Base-by-base conservation (phyloP, 2,797 vertebrate genomes). In the Clarias pachynema region DNA sequence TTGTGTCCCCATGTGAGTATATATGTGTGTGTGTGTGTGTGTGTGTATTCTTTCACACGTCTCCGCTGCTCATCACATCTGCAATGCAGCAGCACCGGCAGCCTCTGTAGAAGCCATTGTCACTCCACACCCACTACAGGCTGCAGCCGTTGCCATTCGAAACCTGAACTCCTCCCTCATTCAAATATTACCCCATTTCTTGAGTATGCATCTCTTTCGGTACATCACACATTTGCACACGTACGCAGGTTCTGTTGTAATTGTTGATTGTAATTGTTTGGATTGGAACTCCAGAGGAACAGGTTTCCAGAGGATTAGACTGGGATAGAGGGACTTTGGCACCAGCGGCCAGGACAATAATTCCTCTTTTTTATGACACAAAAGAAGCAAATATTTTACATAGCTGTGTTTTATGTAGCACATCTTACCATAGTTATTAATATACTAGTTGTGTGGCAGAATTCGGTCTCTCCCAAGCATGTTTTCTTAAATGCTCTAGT, bases 41-140 rank as follows among this genome's bases (percentile, higher is more conserved):
- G 66, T 77, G 87, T 37, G 88, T 90, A 88, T 77, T 89, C 90
- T 89, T 44, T 81, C 81, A 75, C 70, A 75, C 90, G 89, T 86
- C 89, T 91, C 89, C 73, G 85, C 89, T 88, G 85, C 88, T 85
- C 88, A 89, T 87, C 90, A 90, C 82, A 93, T 93, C 93, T 94
- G 94, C 93, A 95, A 91, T 94, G 94, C 94, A 93, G 93, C 89
- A 92, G 88, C 88, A 79, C 86, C 82, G 81, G 86, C 85, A 79
- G 86, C 84, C 70, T 75, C 59, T 8, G 70, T 77, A 24, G 60
- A 73, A 80, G 34, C 68, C 69, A 24, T 69, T 34, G 53, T 79
- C 85, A 84, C 74, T 73, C 82, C 75, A 87, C 87, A 77, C 87
- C 83, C 75, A 74, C 65, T n/a, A 29, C 82, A 49, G 49, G 49